Evolutionary conservation across 2,888 invertebrate genomes (phyloP).

Genomic region (Agonopterix heracliana): DNA sequence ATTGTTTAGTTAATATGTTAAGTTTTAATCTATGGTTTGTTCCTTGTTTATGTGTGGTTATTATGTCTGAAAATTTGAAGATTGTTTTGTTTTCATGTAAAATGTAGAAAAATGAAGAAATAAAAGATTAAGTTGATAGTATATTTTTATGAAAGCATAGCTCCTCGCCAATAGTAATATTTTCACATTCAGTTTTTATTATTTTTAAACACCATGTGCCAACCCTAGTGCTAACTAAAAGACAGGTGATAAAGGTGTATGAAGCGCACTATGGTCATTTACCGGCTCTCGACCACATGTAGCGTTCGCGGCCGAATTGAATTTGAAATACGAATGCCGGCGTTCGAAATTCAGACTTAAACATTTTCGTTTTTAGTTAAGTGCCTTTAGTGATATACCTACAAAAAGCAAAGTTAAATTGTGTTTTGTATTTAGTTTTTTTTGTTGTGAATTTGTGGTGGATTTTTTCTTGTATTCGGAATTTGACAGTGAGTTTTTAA

Average conservation of each 20-base stretch:
- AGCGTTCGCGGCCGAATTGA: conserved; percentile 42
- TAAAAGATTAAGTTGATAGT: too few species aligned
- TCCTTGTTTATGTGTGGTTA: too few species aligned
- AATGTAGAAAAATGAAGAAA: too few species aligned
- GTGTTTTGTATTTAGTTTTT: not conserved
- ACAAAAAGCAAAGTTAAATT: too few species aligned
- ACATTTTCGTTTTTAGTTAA: not conserved
- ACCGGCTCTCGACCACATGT: conserved; percentile 47
- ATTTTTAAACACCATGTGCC: not conserved
- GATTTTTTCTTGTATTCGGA: not conserved
- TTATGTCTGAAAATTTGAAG: too few species aligned
- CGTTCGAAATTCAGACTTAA: conserved; percentile 22
- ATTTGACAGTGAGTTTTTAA: not conserved
- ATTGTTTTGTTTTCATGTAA: too few species aligned
- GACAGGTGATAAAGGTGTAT: conserved; percentile 40
- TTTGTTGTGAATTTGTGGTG: not conserved
- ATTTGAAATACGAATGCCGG: conserved; percentile 34
- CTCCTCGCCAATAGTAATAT: too few species aligned
- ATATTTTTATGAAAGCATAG: too few species aligned
- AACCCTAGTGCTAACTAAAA: conserved; percentile 11
- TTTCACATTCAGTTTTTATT: too few species aligned
- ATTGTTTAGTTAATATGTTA: too few species aligned
- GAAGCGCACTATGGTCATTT: conserved; percentile 49
- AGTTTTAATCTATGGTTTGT: too few species aligned
- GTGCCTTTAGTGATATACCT: not conserved